Evolutionary conservation across 2,888 invertebrate genomes (phyloP).

Genomic region (Cremastinae sp.): DNA sequence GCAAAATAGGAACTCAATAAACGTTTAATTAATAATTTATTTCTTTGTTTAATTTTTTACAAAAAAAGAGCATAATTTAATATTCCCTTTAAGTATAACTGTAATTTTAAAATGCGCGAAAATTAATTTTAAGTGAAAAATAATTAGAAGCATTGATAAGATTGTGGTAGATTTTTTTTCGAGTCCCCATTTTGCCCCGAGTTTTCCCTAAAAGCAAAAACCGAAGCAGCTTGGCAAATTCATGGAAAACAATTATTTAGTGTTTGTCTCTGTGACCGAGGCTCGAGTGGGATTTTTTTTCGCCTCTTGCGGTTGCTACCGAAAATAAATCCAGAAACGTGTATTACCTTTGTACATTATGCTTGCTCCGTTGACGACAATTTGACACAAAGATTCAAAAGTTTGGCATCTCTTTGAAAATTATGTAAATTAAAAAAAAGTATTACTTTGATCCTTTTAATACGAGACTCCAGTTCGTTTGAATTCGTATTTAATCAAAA

Average conservation of each 20-base stretch:
- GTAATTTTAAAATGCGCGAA: background rate
- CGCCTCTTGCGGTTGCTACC: constrained; percentile 2
- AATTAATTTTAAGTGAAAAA: constrained; percentile 15
- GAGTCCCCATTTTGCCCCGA: background rate
- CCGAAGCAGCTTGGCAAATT: too few species aligned
- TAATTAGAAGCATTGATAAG: constrained; percentile 1
- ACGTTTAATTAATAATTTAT: too few species aligned
- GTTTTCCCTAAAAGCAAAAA: too few species aligned
- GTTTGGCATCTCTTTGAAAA: too few species aligned
- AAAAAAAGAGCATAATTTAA: too few species aligned
- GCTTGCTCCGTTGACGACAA: constrained; percentile 55
- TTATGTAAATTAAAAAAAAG: too few species aligned
- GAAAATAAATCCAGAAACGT: constrained; percentile 19
- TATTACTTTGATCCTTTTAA: too few species aligned
- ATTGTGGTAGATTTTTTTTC: background rate
- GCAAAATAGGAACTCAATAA: constrained; percentile 1
- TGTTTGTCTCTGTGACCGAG: constrained; percentile 1
- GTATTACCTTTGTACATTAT: constrained; percentile 60
- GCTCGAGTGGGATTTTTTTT: background rate
- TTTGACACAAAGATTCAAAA: background rate
- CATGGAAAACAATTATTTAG: background rate
- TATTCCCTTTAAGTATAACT: constrained; percentile 12
- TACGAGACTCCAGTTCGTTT: background rate
- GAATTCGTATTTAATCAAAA: too few species aligned
- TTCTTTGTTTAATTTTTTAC: too few species aligned